Evolutionary conservation across 2,888 invertebrate genomes (phyloP).

Genomic region (Eurois occulta): DNA sequence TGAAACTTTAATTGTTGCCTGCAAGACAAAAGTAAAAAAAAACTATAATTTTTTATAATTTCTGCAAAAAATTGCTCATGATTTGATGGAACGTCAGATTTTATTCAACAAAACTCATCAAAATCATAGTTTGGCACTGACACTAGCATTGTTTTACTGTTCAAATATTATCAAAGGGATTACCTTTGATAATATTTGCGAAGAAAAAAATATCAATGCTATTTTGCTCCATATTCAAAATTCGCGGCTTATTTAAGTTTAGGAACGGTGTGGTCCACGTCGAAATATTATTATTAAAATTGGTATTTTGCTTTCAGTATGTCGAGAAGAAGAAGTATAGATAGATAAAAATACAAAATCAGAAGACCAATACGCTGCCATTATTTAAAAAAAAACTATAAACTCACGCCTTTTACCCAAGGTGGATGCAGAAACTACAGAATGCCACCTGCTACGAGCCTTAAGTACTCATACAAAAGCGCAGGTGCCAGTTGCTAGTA

Average conservation of each 20-base stretch:
- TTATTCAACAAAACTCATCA: constrained; percentile 22
- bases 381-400: background rate
- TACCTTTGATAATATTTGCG: background rate
- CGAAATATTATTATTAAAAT: background rate
- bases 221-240: constrained; percentile 32
- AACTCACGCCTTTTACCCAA: too few species aligned
- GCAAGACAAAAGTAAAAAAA: background rate
- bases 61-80: constrained; percentile 29
- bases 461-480: background rate
- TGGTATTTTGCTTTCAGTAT: background rate
- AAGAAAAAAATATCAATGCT: constrained; percentile 4
- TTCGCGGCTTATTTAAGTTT: constrained; percentile 8
- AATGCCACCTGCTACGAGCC: background rate
- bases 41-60: constrained; percentile 38
- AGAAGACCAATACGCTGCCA: background rate
- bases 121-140: background rate
- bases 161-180: too few species aligned
- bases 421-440: background rate
- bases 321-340: background rate
- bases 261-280: background rate
- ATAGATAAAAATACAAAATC: background rate
- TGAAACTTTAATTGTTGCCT: constrained; percentile 7
- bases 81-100: constrained; percentile 36
- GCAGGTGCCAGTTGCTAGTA: background rate
- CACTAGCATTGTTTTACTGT: background rate